Base-by-base conservation (phyloP, 2,113 vertebrate species). In the Penelope pileata region DNA sequence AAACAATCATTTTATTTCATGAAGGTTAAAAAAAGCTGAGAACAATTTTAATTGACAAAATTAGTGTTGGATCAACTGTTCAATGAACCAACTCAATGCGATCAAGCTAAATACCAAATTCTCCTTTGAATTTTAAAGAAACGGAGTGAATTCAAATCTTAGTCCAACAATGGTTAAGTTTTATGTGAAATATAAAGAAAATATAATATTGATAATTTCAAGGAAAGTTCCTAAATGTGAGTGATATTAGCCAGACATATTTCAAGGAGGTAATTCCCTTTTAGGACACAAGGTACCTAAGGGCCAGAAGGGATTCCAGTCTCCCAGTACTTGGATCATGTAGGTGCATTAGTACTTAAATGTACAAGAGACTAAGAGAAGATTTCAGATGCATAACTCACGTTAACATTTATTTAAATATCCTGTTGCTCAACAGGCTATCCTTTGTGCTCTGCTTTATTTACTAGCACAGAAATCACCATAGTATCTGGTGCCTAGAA, bases 381-480 rank as follows among this genome's bases (percentile, higher is more conserved):
- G 15, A 45, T 87, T 91, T 94, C 53, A 53, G 30, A 76, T 70
- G 17, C 17, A 58, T 50, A 19, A 63, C 10, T 77, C 51, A 67
- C 68, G 51, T 83, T 77, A 77, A 58, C 4, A 9, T 80, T 83
- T 72, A n/a, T 86, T 91, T 90, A 80, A 92, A 90, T 81, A 81
- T 22, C 29, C 12, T 2, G 0, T 29, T 73, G 10, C 79, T 94
- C 26, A 66, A 42, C 34, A 70, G 54, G 59, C 34, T 74, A 45
- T 30, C 12, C 30, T 10, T 34, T 77, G 58, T 82, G 88, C 45
- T 48, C 21, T 85, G 38, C 43, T 92, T 77, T 83, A 86, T 92
- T 96, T 95, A 83, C 76, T 64, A 81, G 26, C 43, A 91, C 74
- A 86, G 72, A 63, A 80, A 91, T 84, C 83, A 60, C 86, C 56